Percentiles rank a stretch among this genome's conserved stretches.
These are phyloP conservation scores for Mesoligia furuncula DNA, from an alignment of 2,888 invertebrate species.

Conservation along the genomic window DNA sequence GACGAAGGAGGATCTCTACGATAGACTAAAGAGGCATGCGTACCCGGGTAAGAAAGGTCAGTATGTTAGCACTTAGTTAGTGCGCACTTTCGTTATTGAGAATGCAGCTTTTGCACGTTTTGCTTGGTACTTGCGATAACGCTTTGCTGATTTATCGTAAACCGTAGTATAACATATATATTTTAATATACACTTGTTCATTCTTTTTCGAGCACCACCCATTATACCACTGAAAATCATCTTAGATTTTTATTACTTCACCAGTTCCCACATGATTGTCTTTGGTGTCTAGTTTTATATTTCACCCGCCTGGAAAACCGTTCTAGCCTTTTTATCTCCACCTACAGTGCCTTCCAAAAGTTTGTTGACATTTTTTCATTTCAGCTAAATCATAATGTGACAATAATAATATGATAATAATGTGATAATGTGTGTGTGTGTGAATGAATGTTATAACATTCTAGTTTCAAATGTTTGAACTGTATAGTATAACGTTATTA, in stretches of 20 bases:
- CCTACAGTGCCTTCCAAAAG: too few relatives aligned
- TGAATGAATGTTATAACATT: too few relatives aligned
- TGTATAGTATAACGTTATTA: background rate
- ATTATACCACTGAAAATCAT: conserved; percentile 1
- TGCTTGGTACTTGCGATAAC: conserved; percentile 49
- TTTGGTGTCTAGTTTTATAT: background rate
- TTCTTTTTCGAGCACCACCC: conserved; percentile 10
- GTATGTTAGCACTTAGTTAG: conserved; percentile 87
- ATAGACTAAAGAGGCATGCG: conserved; percentile 98
- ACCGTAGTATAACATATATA: conserved; percentile 8
- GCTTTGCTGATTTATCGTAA: conserved; percentile 36
- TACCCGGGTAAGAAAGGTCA: conserved; percentile 98
- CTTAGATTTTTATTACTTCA: background rate
- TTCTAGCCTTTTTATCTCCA: background rate
- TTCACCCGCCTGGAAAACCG: background rate
- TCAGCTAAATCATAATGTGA: background rate
- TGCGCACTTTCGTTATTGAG: conserved; percentile 75
- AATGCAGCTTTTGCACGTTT: conserved; percentile 72
- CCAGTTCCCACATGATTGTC: background rate
- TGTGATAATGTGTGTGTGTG: too few relatives aligned
- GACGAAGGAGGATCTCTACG: conserved; percentile 98
- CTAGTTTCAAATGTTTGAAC: background rate
- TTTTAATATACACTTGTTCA: conserved; percentile 16
- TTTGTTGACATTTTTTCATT: too few relatives aligned
- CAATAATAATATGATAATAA: too few relatives aligned